These are phyloP conservation scores for Cephus runcator DNA, from an alignment of 2,888 invertebrate species.

Conservation along the genomic window DNA sequence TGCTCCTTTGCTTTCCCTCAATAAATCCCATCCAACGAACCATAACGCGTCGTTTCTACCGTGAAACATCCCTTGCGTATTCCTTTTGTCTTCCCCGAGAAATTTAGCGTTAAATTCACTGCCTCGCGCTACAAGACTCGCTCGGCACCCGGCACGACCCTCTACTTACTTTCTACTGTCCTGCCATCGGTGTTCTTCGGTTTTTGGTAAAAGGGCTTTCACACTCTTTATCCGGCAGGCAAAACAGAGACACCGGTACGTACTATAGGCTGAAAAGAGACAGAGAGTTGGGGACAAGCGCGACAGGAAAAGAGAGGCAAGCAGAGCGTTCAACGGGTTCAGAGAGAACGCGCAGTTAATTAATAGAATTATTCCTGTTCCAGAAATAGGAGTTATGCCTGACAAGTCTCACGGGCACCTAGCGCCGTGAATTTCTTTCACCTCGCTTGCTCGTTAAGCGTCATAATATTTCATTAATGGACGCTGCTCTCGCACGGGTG, in stretches of 20 bases:
- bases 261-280: neutral
- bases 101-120: neutral
- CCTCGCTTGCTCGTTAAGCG: neutral
- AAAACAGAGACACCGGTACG: neutral
- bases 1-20: neutral
- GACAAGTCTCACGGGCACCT: neutral
- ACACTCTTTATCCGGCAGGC: neutral
- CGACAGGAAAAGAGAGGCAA: neutral
- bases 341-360: neutral
- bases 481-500: neutral
- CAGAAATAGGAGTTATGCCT: neutral
- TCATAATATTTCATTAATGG: neutral
- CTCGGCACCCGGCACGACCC: neutral
- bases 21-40: neutral
- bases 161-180: neutral
- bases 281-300: neutral
- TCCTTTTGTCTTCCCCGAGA: neutral
- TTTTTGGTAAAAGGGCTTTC: neutral
- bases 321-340: neutral
- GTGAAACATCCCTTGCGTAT: neutral
- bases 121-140: neutral
- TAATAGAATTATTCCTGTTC: neutral
- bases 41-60: neutral
- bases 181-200: neutral
- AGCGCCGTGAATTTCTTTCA: neutral